Evolutionary conservation across 2,888 invertebrate species (phyloP).

Genomic region (Erynnis tages): DNA sequence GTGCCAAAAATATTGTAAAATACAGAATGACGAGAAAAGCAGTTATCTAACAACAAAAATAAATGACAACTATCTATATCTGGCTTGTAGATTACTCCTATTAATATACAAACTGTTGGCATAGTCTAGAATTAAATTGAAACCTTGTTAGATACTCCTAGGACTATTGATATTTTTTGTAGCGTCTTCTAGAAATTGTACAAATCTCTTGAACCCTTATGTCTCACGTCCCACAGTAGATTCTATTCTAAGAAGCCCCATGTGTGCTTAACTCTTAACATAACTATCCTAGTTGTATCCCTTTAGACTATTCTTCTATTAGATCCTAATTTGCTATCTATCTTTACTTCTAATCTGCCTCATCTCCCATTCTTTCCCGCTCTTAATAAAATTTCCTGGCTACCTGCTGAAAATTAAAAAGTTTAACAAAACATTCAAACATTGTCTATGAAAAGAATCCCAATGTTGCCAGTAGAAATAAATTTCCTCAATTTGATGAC

Average conservation of each 20-base stretch:
- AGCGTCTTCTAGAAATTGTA: constrained; percentile 64
- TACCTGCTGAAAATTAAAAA: not conserved
- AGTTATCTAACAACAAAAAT: constrained; percentile 31
- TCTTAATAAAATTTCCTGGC: not conserved
- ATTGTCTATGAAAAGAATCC: not conserved
- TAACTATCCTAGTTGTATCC: constrained; percentile 27
- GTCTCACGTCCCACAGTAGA: constrained; percentile 76
- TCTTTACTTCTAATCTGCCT: constrained; percentile 5
- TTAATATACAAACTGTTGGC: constrained; percentile 30
- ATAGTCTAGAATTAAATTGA: constrained; percentile 50
- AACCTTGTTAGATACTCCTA: constrained; percentile 43
- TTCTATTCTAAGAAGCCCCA: constrained; percentile 51
- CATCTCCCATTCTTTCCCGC: not conserved
- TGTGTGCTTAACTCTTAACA: constrained; percentile 39
- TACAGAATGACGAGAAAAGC: constrained; percentile 36
- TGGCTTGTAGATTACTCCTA: constrained; percentile 31
- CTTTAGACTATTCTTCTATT: constrained; percentile 21
- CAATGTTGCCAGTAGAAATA: constrained; percentile 20
- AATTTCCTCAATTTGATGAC: constrained; percentile 14
- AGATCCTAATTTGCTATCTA: constrained; percentile 17
- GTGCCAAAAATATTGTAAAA: constrained; percentile 64
- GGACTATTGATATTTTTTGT: constrained; percentile 57
- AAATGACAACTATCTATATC: constrained; percentile 30
- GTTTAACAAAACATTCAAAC: not conserved
- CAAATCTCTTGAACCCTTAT: constrained; percentile 71